Evolutionary conservation across 2,113 vertebrate genomes (phyloP), one percentile per base, ranked within the genome.

Genomic region (Silurus glanis): DNA sequence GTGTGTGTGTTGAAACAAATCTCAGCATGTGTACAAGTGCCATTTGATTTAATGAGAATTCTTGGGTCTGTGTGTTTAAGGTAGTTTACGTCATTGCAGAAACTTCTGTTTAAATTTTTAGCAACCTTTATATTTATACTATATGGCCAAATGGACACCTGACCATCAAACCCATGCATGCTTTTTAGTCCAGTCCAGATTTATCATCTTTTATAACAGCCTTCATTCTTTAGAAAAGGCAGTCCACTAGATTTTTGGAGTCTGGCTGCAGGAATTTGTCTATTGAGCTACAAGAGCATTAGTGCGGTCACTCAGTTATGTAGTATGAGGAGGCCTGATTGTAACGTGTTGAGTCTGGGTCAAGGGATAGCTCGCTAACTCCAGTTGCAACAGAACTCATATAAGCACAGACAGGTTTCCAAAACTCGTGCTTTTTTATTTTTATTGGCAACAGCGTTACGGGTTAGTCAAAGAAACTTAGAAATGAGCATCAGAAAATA

Each of bases 1-100:
- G 62, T 67, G 58, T 76, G 17, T 47, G 86, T 76, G 58, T 25
- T 9, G 28, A 72, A 72, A 49, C 66, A 67, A 45, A 71, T 71
- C 45, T 74, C 37, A 10, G 1, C 21, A 51, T 74, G 67, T 23
- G 47, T n/a, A 23, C 47, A 51, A 23, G 71, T 56, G 12, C 58
- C 16, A 28, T 62, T 51, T 62, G 56, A 23, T 76, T 55, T 78
- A 5, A 19, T 21, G 13, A 56, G 55, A 59, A 9, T 51, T 62
- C 47, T 47, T 16, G 74, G 66, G 49, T 25, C 8, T 19, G 4
- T 45, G 64, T 83, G 51, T 72, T 71, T 83, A 67, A 51, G 14
- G 10, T 5, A 16, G 59, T 55, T 83, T 9, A 74, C 67, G n/a
- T 71, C 17, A 83, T 12, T 56, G 16, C 23, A 21, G 53, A 56